These are phyloP conservation scores for Ammodytes dubius DNA, from an alignment of 2,113 vertebrate genomes.

Conservation along the genomic window DNA sequence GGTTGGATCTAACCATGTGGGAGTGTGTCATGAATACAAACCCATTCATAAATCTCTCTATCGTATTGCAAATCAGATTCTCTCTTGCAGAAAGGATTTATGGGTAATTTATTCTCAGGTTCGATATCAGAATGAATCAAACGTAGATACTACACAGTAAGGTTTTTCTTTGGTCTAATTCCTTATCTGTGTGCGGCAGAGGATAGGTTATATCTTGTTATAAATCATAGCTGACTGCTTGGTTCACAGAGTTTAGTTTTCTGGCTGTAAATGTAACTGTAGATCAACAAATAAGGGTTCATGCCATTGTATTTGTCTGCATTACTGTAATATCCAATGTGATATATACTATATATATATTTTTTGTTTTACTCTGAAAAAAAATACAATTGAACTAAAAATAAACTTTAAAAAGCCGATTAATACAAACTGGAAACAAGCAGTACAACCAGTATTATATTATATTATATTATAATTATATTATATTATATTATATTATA, in stretches of 20 bases:
- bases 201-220: conserved; percentile 46
- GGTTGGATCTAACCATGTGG: conserved; percentile 23
- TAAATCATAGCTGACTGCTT: conserved; percentile 63
- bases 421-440: no score
- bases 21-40: conserved; percentile 42
- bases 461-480: no score
- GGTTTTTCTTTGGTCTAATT: conserved; percentile 68
- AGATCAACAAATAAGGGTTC: conserved; percentile 28
- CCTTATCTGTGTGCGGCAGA: conserved; percentile 50
- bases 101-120: conserved; percentile 52
- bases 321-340: conserved; percentile 29
- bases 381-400: no score
- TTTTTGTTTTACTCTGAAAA: no score
- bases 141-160: conserved; percentile 33
- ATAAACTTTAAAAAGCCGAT: no score
- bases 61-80: conserved; percentile 61
- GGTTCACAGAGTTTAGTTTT: conserved; percentile 35
- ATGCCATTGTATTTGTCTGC: conserved; percentile 37
- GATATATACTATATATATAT: conserved; percentile 30
- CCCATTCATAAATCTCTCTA: conserved; percentile 56
- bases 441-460: no score
- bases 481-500: no score
- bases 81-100: conserved; percentile 63
- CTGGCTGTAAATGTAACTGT: conserved; percentile 30
- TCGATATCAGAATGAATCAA: conserved; percentile 67